A percentile compares a stretch with the other conserved stretches of the same genome.
Evolutionary conservation across 2,113 vertebrate species (phyloP).

Genomic region (Pelobates fuscus): DNA sequence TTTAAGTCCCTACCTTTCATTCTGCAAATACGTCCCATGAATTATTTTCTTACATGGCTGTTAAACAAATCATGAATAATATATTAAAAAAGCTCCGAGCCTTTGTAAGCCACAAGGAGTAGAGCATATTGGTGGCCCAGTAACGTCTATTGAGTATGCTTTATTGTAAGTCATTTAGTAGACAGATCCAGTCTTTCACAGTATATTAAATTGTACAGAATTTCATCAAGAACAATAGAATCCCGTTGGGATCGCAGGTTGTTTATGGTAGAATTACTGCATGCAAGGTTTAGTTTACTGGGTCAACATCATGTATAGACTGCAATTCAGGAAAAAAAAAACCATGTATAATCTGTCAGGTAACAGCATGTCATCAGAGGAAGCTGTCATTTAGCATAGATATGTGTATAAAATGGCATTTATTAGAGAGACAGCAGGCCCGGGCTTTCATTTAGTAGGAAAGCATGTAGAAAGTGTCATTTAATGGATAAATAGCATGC

Average conservation of each 20-base stretch:
- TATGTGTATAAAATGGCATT: conserved; percentile 27
- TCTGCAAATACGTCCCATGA: no score
- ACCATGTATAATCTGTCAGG: conserved; percentile 27
- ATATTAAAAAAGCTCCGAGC: neutral
- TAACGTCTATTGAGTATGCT: neutral
- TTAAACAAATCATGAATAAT: neutral
- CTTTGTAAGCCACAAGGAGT: neutral
- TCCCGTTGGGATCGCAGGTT: neutral
- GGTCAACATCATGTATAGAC: neutral
- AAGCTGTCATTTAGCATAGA: conserved; percentile 32
- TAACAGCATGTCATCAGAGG: conserved; percentile 11
- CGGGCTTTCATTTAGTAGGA: neutral
- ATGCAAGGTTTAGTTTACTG: conserved; percentile 11
- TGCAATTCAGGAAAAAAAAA: neutral
- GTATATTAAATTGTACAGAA: conserved; percentile 5
- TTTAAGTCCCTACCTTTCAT: no score
- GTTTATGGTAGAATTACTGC: conserved; percentile 19
- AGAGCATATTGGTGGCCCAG: neutral
- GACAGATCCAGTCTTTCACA: neutral
- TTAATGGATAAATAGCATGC: conserved; percentile 38
- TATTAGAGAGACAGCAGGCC: conserved; percentile 19
- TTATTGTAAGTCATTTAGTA: neutral
- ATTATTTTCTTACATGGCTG: no score
- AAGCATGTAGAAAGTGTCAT: conserved; percentile 34
- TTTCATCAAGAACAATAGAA: conserved; percentile 5